These are phyloP conservation scores for Sceliomorpha sp. DNA, from an alignment of 2,888 invertebrate species.

Conservation along the genomic window DNA sequence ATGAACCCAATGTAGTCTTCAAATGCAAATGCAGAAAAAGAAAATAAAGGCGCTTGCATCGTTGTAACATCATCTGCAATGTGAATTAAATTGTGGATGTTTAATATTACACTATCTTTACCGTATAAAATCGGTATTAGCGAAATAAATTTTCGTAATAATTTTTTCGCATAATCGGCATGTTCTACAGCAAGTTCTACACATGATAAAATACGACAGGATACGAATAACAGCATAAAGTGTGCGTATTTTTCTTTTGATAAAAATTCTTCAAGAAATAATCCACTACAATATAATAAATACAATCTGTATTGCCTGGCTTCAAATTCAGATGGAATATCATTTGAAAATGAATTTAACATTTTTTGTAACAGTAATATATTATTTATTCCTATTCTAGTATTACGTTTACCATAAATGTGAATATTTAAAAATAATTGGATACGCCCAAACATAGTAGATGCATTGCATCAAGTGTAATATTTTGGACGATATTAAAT, in stretches of 20 bases:
- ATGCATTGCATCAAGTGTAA: conserved; percentile 36
- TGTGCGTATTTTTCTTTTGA: conserved; percentile 13
- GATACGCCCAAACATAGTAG: conserved; percentile 26
- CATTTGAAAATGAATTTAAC: conserved; percentile 1
- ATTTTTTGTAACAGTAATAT: neutral
- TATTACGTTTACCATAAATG: conserved; percentile 1
- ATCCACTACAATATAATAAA: conserved; percentile 15
- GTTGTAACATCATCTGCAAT: conserved; percentile 9
- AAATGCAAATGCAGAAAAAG: conserved; percentile 24
- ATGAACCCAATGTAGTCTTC: conserved; percentile 15
- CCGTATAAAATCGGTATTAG: conserved; percentile 18
- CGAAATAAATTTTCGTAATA: conserved; percentile 14
- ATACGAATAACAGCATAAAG: conserved; percentile 22
- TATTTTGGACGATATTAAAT: conserved; percentile 21
- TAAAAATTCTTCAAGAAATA: conserved; percentile 3
- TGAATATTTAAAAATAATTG: neutral
- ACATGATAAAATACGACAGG: conserved; percentile 16
- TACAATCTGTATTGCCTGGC: conserved; percentile 25
- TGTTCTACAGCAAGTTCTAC: conserved; percentile 5
- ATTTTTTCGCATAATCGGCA: conserved; percentile 4
- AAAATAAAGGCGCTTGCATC: conserved; percentile 11
- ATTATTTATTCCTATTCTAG: conserved; percentile 4
- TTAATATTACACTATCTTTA: conserved; percentile 7
- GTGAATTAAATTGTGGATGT: conserved; percentile 18
- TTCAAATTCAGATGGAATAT: conserved; percentile 19